Conservation (phyloP, 2,888 invertebrate genomes). For the Netelia melanura region DNA sequence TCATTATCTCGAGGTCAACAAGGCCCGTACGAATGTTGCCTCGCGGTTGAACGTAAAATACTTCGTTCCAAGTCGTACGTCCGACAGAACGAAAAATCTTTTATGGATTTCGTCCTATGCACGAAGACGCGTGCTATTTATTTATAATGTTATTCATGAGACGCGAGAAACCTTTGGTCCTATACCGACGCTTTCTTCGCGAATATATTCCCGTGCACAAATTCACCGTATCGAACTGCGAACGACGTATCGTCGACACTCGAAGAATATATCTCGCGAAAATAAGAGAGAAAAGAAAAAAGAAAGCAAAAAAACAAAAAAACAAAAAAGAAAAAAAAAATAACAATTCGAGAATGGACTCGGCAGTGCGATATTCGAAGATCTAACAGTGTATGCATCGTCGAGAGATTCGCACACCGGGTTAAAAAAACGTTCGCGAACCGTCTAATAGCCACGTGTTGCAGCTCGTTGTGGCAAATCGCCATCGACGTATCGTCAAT, state of each 20-base stretch:
- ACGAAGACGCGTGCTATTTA: neutral
- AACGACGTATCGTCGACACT: constrained; percentile 35
- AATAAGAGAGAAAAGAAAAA: neutral
- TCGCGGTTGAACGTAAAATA: neutral
- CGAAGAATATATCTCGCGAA: constrained; percentile 9
- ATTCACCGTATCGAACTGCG: constrained; percentile 36
- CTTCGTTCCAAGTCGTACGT: neutral
- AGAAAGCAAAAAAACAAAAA: neutral
- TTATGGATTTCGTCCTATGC: neutral
- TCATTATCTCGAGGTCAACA: neutral
- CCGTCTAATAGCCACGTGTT: constrained; percentile 40
- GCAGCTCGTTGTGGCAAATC: constrained; percentile 18
- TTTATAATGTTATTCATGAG: constrained; percentile 41
- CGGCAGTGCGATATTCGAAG: too few relatives aligned
- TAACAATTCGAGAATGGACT: neutral
- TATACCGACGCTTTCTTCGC: constrained; percentile 23
- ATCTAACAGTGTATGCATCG: constrained; percentile 9
- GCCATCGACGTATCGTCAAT: constrained; percentile 12
- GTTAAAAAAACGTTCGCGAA: constrained; percentile 39
- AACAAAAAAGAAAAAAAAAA: neutral
- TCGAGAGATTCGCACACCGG: constrained; percentile 21
- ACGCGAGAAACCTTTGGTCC: constrained; percentile 14
- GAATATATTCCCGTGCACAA: neutral
- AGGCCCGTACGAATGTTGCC: neutral
- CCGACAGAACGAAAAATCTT: neutral